A percentile compares a stretch with the other conserved stretches of the same genome.
Evolutionary conservation across 2,888 invertebrate genomes (phyloP).

Genomic region (Pogonocherus hispidulus): DNA sequence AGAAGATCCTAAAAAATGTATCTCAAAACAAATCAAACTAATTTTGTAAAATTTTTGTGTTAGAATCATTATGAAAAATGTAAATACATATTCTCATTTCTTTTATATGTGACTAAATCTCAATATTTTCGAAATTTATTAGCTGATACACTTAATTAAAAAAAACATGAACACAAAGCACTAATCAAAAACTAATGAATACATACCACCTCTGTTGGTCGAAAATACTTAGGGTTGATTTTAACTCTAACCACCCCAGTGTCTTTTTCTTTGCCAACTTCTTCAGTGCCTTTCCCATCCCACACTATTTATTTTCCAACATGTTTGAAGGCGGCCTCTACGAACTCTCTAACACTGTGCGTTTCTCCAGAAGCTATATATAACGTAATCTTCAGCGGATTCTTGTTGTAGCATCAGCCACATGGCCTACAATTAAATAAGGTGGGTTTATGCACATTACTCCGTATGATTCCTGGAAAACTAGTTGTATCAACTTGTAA

Average conservation of each 20-base stretch:
- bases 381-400: constrained; percentile 94
- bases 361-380: constrained; percentile 94
- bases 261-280: constrained; percentile 81
- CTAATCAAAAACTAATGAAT: not conserved
- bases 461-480: no score
- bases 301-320: constrained; percentile 87
- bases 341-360: constrained; percentile 97
- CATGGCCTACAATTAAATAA: constrained; percentile 84
- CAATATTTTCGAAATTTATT: not conserved
- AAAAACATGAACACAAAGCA: not conserved
- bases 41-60: no score
- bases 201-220: constrained; percentile 97
- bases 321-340: constrained; percentile 89
- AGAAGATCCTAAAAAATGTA: constrained; percentile 80
- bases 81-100: no score
- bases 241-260: constrained; percentile 84
- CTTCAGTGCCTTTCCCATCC: constrained; percentile 88
- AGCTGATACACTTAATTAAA: not conserved
- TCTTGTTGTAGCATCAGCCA: constrained; percentile 98
- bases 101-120: no score
- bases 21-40: no score
- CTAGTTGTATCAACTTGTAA: no score
- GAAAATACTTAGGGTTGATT: constrained; percentile 94
- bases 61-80: no score
- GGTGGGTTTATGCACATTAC: no score